Evolutionary conservation across 2,888 invertebrate genomes (phyloP).

Genomic region (Hydrotaea cyrtoneurina): DNA sequence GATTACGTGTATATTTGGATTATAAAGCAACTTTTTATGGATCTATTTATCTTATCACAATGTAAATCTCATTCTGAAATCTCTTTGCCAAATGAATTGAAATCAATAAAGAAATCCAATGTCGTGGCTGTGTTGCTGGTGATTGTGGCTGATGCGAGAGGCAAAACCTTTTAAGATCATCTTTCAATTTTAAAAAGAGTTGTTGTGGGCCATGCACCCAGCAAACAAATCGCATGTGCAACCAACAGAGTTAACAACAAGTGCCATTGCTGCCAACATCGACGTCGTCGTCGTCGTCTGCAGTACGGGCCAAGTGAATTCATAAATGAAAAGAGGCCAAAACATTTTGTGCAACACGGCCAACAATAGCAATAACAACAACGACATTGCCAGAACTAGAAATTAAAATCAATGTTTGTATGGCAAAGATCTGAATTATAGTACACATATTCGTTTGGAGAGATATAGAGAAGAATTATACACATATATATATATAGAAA

Average conservation of each 20-base stretch:
- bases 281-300: background rate
- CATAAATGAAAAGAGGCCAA: slow-evolving; percentile 15
- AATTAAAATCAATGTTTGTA: slow-evolving; percentile 51
- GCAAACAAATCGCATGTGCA: background rate
- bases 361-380: background rate
- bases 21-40: slow-evolving; percentile 57
- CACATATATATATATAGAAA: slow-evolving; percentile 49
- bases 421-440: slow-evolving; percentile 28
- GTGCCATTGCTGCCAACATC: slow-evolving; percentile 3
- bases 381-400: slow-evolving; percentile 38
- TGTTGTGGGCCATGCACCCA: slow-evolving; percentile 54
- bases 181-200: slow-evolving; percentile 52
- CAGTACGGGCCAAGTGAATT: slow-evolving; percentile 21
- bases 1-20: slow-evolving; percentile 12
- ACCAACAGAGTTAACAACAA: slow-evolving; percentile 34
- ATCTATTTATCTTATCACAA: slow-evolving; percentile 63
- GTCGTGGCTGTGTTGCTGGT: background rate
- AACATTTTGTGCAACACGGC: slow-evolving; percentile 5
- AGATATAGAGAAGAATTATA: slow-evolving; percentile 17
- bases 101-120: slow-evolving; percentile 13
- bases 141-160: slow-evolving; percentile 28
- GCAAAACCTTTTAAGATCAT: slow-evolving; percentile 60
- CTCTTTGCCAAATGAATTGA: background rate
- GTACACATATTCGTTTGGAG: background rate
- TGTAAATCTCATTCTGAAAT: slow-evolving; percentile 47